phyloP scores from a whole-genome alignment of 1,140 invertebrate species.

The Pteromalus puparum region DNA sequence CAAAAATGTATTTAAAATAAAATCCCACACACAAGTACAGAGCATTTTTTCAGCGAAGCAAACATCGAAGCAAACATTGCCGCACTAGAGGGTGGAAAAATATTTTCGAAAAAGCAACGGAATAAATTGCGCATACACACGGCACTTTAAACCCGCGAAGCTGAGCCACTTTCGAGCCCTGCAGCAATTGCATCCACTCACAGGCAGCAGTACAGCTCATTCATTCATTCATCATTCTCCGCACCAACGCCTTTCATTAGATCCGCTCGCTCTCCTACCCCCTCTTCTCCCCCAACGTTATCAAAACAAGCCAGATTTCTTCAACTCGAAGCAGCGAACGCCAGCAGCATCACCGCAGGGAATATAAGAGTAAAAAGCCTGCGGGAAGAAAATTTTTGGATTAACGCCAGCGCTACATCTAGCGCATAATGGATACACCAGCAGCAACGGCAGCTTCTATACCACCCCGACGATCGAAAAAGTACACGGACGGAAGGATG shows the following conservation, averaged over 20 bases:
- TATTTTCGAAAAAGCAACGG: too few species aligned
- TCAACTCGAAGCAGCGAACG: not conserved
- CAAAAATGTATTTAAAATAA: too few species aligned
- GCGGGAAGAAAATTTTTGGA: slow-evolving; percentile 15
- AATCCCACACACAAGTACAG: too few species aligned
- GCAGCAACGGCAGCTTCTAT: not conserved
- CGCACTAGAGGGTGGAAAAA: too few species aligned
- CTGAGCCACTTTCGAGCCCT: not conserved
- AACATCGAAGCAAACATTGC: too few species aligned
- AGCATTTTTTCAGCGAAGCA: too few species aligned
- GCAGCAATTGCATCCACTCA: not conserved
- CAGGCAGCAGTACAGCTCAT: too few species aligned
- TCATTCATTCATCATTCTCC: too few species aligned
- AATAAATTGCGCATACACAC: too few species aligned
- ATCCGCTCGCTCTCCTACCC: not conserved
- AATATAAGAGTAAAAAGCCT: not conserved
- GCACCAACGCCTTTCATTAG: not conserved
- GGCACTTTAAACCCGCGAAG: too few species aligned
- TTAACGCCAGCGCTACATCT: not conserved
- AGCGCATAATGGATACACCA: slow-evolving; percentile 27
- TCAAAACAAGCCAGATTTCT: not conserved
- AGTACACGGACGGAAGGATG: not conserved
- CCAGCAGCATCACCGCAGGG: not conserved
- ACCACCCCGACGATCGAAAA: not conserved
- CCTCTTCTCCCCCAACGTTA: not conserved